These are phyloP conservation scores for Tadarida brasiliensis DNA, from an alignment of 2,797 vertebrate genomes.

Conservation along the genomic window DNA sequence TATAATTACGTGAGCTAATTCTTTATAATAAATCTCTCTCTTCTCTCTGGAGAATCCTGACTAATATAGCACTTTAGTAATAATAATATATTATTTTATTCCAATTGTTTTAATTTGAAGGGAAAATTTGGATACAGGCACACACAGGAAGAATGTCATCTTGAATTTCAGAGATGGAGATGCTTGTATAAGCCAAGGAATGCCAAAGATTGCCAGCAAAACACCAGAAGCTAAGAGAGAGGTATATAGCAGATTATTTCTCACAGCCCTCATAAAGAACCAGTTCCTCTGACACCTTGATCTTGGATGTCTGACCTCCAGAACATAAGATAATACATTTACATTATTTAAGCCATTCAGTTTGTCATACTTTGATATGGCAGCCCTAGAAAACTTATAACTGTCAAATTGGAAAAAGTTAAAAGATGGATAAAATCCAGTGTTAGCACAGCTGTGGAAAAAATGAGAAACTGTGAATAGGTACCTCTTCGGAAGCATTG, in stretches of 20 bases:
- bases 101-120: background rate
- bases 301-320: background rate
- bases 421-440: background rate
- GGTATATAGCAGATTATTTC: background rate
- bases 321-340: background rate
- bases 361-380: background rate
- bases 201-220: background rate
- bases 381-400: background rate
- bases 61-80: background rate
- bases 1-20: background rate
- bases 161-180: background rate
- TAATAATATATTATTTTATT: background rate
- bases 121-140: background rate
- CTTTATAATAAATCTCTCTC: background rate
- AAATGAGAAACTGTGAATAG: background rate
- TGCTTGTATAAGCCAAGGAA: conserved; percentile 11
- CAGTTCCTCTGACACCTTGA: background rate
- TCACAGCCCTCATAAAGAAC: background rate
- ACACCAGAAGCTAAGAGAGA: background rate
- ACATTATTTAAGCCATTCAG: background rate
- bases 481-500: background rate
- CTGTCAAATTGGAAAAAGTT: background rate
- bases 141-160: background rate
- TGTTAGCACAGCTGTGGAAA: background rate
- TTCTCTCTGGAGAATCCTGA: background rate